Evolutionary conservation across 1,140 invertebrate genomes (phyloP).

Genomic region (Scaptomyza pallida): DNA sequence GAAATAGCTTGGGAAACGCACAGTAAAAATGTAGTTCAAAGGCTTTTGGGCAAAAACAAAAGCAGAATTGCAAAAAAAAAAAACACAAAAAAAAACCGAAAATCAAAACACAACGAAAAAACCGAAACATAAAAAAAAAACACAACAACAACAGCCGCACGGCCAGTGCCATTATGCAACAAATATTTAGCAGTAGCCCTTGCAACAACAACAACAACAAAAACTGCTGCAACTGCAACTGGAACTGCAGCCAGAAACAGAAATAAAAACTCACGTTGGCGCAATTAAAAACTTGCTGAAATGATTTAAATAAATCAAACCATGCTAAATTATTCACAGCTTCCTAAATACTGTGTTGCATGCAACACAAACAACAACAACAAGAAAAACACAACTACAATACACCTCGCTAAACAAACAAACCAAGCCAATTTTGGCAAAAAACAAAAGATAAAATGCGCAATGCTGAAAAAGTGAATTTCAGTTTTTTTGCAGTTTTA

Average conservation of each 20-base stretch:
- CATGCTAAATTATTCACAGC: slow-evolving; percentile 15
- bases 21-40: slow-evolving; percentile 65
- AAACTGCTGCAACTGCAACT: too few species aligned
- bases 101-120: slow-evolving; percentile 13
- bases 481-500: too few species aligned
- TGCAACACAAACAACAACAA: neutral
- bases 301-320: slow-evolving; percentile 40
- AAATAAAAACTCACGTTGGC: slow-evolving; percentile 22
- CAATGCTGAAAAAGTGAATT: too few species aligned
- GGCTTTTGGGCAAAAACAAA: slow-evolving; percentile 61
- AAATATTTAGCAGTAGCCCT: slow-evolving; percentile 41
- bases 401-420: neutral
- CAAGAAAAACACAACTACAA: neutral
- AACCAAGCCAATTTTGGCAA: neutral
- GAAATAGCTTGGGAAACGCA: slow-evolving; percentile 22
- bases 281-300: slow-evolving; percentile 40
- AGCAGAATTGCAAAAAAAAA: slow-evolving; percentile 48
- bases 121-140: slow-evolving; percentile 19
- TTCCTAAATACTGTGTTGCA: neutral
- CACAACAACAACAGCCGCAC: slow-evolving; percentile 33
- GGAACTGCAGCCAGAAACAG: neutral
- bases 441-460: too few species aligned
- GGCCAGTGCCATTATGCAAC: slow-evolving; percentile 48
- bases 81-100: slow-evolving; percentile 12
- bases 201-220: neutral